A percentile compares a stretch with the other conserved stretches of the same genome.
phyloP scores from a whole-genome alignment of 1,140 invertebrate genomes.

The Ridgeia piscesae region DNA sequence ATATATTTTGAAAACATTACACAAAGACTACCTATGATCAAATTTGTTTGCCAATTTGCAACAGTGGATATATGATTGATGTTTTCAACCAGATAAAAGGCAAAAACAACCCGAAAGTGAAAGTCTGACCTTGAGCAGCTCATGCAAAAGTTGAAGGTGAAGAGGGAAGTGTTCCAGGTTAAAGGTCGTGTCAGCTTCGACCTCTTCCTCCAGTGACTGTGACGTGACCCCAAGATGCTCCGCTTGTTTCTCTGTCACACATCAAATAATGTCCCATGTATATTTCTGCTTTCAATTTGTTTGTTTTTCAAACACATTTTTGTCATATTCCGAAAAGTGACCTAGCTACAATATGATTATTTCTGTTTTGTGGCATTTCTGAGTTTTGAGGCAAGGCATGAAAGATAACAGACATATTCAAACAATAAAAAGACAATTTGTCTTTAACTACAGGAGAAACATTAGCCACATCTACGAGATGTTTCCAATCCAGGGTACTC shows the following conservation, averaged over 20 bases:
- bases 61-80: not conserved
- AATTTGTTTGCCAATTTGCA: too few relatives aligned
- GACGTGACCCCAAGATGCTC: not conserved
- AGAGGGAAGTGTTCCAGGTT: slow-evolving; percentile 85
- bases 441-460: too few relatives aligned
- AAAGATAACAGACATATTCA: too few relatives aligned
- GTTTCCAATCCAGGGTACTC: too few relatives aligned
- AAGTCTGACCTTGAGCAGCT: slow-evolving; percentile 77
- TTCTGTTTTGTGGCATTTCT: too few relatives aligned
- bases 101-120: not conserved
- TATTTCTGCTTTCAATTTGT: not conserved
- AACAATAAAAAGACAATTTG: too few relatives aligned
- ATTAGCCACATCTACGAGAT: too few relatives aligned
- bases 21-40: too few relatives aligned
- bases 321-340: too few relatives aligned
- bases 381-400: too few relatives aligned
- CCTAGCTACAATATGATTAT: too few relatives aligned
- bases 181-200: slow-evolving; percentile 34
- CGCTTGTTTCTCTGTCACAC: not conserved
- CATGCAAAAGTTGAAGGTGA: slow-evolving; percentile 88
- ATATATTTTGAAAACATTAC: too few relatives aligned
- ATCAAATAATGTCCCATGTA: not conserved
- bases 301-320: not conserved
- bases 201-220: slow-evolving; percentile 22
- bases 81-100: not conserved